A percentile compares a stretch with the other conserved stretches of the same genome.
These are phyloP conservation scores for Megalonaias nervosa DNA, from an alignment of 1,140 invertebrate species.

Conservation along the genomic window DNA sequence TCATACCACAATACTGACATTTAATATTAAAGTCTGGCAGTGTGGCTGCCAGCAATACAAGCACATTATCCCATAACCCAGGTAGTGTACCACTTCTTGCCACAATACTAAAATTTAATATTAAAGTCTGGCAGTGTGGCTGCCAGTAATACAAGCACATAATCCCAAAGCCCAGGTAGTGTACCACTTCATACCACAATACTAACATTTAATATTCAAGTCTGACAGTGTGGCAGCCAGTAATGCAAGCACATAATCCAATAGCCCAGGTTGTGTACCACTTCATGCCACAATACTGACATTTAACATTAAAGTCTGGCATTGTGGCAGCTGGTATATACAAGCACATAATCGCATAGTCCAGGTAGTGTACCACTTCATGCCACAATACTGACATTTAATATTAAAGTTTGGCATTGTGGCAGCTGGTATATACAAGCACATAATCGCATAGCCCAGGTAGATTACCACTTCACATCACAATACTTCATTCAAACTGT, in stretches of 20 bases:
- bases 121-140: neutral
- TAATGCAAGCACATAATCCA: neutral
- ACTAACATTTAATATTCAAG: neutral
- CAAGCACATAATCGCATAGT: neutral
- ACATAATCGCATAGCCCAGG: neutral
- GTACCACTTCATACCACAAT: neutral
- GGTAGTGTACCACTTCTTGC: conserved; percentile 1
- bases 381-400: neutral
- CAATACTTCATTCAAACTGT: too few species aligned
- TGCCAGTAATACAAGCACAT: neutral
- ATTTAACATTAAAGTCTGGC: neutral
- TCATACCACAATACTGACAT: neutral
- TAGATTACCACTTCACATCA: neutral
- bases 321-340: neutral
- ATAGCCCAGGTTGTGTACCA: neutral
- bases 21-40: neutral
- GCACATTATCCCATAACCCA: neutral
- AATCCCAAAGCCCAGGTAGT: neutral
- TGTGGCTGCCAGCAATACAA: neutral
- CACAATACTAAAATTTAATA: neutral
- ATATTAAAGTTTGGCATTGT: neutral
- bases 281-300: neutral
- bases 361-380: neutral
- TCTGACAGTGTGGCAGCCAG: neutral
- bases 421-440: neutral